Evolutionary conservation across 2,888 invertebrate genomes (phyloP).

Genomic region (Pelosia muscerda): DNA sequence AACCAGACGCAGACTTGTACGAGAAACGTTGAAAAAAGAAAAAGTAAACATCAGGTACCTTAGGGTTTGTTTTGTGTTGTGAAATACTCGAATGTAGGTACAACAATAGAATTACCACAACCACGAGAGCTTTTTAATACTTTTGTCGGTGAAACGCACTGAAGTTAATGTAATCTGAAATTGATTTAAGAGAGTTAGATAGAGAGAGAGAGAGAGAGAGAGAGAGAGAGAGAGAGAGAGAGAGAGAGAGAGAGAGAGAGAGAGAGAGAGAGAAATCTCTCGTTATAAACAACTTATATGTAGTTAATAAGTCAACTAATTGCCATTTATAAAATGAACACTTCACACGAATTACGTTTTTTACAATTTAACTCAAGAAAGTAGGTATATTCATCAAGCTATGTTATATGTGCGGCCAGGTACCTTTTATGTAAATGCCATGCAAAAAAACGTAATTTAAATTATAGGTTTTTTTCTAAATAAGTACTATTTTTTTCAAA

Average conservation of each 20-base stretch:
- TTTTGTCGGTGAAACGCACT: slow-evolving; percentile 21
- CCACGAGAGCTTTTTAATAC: slow-evolving; percentile 28
- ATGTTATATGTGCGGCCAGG: too few relatives aligned
- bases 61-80: slow-evolving; percentile 59
- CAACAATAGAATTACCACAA: slow-evolving; percentile 46
- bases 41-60: slow-evolving; percentile 39
- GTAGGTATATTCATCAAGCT: neutral
- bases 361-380: neutral
- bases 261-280: too few relatives aligned
- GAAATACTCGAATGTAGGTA: slow-evolving; percentile 53
- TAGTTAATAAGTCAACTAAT: too few relatives aligned
- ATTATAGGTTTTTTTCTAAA: too few relatives aligned
- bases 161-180: slow-evolving; percentile 32
- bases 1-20: slow-evolving; percentile 60
- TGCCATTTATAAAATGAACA: too few relatives aligned
- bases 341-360: neutral
- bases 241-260: too few relatives aligned
- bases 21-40: slow-evolving; percentile 52
- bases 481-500: neutral
- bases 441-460: too few relatives aligned
- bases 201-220: too few relatives aligned
- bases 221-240: too few relatives aligned
- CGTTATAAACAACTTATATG: too few relatives aligned
- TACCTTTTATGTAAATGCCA: too few relatives aligned
- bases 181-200: slow-evolving; percentile 18